Evolutionary conservation across 2,797 vertebrate species (phyloP).

Genomic region (Craterocephalus amniculus): DNA sequence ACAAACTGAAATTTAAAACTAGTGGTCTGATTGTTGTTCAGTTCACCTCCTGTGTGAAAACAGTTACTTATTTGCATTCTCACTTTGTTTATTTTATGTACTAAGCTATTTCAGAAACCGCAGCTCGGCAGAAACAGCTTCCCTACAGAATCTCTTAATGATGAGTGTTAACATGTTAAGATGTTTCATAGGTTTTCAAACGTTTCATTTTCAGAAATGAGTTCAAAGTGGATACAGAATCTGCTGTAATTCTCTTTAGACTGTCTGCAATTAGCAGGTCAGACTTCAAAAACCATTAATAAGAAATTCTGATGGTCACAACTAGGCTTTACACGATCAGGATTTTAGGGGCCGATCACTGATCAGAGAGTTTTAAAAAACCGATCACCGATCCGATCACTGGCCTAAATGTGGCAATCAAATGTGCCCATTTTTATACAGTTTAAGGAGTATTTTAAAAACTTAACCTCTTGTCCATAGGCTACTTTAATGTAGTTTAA

Average conservation of each 20-base stretch:
- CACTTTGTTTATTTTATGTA: not conserved
- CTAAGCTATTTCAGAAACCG: not conserved
- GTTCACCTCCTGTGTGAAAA: not conserved
- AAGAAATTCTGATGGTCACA: no score
- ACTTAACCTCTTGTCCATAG: no score
- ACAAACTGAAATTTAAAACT: not conserved
- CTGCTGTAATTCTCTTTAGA: not conserved
- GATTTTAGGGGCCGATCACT: no score
- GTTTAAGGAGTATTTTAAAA: no score
- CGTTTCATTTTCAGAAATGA: not conserved
- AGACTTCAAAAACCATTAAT: not conserved
- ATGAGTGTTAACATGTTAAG: not conserved
- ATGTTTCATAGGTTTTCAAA: not conserved
- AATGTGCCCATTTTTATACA: no score
- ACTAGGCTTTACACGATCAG: no score
- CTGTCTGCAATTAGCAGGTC: not conserved
- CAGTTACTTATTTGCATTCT: not conserved
- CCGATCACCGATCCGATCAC: no score
- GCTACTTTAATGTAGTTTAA: no score
- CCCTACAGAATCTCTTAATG: no score
- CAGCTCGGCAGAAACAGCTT: not conserved
- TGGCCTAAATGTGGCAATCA: no score
- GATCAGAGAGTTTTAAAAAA: no score
- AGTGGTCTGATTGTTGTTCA: no score
- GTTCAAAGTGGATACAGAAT: not conserved